These are phyloP conservation scores for Narcine bancroftii DNA, from an alignment of 2,113 vertebrate species.

Conservation along the genomic window DNA sequence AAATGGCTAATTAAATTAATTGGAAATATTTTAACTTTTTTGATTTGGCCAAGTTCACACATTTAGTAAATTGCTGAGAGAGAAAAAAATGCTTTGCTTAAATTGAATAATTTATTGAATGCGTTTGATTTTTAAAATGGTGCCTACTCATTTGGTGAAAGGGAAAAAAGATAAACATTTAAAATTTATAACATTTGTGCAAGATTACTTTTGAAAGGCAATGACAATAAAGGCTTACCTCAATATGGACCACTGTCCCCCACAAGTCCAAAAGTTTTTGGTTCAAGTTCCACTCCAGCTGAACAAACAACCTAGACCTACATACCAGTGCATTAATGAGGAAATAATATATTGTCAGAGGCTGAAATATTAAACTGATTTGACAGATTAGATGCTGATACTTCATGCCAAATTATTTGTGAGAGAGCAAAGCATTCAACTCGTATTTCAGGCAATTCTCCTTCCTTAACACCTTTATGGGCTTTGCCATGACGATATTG, in stretches of 20 bases:
- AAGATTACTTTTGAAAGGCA: not conserved
- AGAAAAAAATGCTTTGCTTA: not conserved
- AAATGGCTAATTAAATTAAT: not conserved
- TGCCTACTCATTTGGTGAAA: not conserved
- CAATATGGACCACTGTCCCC: not conserved
- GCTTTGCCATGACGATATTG: not conserved
- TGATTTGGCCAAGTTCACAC: not conserved
- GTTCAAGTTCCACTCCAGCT: not conserved
- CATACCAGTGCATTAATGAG: not conserved
- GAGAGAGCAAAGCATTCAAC: not conserved
- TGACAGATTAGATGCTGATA: too few species aligned
- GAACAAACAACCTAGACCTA: not conserved
- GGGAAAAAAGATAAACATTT: not conserved
- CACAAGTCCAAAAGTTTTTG: not conserved
- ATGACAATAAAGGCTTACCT: not conserved
- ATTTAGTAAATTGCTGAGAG: not conserved
- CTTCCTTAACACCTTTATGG: not conserved
- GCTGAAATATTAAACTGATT: not conserved
- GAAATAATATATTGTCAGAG: not conserved
- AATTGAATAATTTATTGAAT: not conserved
- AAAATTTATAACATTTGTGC: not conserved
- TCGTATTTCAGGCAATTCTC: not conserved
- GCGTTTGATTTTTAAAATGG: not conserved
- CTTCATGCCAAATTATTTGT: not conserved
- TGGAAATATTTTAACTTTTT: not conserved